Evolutionary conservation across 2,888 invertebrate genomes (phyloP).

Genomic region (Arenicola marina): DNA sequence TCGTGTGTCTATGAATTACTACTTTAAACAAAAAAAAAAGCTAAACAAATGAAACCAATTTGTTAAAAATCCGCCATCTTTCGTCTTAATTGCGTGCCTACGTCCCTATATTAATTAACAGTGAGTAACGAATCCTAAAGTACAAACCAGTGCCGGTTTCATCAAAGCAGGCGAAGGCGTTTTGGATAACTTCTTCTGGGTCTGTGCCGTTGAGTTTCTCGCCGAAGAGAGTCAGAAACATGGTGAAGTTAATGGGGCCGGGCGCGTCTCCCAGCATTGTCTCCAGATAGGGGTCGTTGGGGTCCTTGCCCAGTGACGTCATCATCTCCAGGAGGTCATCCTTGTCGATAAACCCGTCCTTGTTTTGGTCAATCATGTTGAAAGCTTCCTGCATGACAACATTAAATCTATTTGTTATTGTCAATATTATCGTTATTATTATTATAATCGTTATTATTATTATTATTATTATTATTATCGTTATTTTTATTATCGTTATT

Average conservation of each 20-base stretch:
- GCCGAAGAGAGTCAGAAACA: constrained; percentile 60
- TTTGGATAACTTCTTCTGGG: constrained; percentile 58
- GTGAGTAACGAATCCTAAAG: too few relatives aligned
- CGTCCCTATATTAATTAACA: too few relatives aligned
- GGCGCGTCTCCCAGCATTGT: constrained; percentile 56
- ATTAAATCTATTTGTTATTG: too few relatives aligned
- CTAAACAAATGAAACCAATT: too few relatives aligned
- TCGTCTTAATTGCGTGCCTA: too few relatives aligned
- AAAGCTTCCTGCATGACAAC: constrained; percentile 51
- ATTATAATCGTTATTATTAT: too few relatives aligned
- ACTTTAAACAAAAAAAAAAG: too few relatives aligned
- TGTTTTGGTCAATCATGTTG: constrained; percentile 59
- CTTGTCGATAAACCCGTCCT: constrained; percentile 58
- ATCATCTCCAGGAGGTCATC: constrained; percentile 56
- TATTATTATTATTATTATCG: too few relatives aligned
- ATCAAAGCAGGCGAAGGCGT: constrained; percentile 59
- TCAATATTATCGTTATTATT: too few relatives aligned
- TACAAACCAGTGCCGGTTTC: constrained; percentile 27
- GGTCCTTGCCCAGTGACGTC: constrained; percentile 57
- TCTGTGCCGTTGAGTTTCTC: constrained; percentile 59
- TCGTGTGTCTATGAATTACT: too few relatives aligned
- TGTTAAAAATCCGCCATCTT: too few relatives aligned
- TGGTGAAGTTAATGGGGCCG: constrained; percentile 60
- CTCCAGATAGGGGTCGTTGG: constrained; percentile 51
- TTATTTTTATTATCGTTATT: too few relatives aligned